Conservation (phyloP, 1,140 invertebrate genomes). For the Globodera rostochiensis region DNA sequence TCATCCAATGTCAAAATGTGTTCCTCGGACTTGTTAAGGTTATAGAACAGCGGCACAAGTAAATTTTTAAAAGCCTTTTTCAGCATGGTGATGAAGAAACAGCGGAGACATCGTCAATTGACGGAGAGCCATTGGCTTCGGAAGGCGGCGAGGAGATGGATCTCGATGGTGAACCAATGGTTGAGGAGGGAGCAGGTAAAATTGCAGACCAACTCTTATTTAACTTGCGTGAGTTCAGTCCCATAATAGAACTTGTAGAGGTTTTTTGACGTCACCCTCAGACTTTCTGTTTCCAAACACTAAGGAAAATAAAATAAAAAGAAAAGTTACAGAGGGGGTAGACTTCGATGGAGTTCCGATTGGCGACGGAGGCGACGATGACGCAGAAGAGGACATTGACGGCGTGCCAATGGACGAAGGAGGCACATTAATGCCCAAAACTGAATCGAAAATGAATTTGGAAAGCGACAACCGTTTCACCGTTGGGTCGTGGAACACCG, state of each 20-base stretch:
- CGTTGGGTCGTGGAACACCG: conserved; percentile 30
- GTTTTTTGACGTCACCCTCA: too few relatives aligned
- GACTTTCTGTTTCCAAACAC: background rate
- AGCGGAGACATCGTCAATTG: conserved; percentile 16
- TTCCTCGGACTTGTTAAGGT: conserved; percentile 76
- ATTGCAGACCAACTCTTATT: too few relatives aligned
- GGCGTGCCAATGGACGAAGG: conserved; percentile 52
- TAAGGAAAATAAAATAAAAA: background rate
- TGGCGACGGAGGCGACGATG: conserved; percentile 25
- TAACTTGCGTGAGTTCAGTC: too few relatives aligned
- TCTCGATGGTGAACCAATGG: conserved; percentile 39
- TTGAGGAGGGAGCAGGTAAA: background rate
- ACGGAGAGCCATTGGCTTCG: conserved; percentile 8
- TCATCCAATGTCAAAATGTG: conserved; percentile 84
- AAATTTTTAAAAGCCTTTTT: conserved; percentile 10
- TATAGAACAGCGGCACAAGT: background rate
- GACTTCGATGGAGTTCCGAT: conserved; percentile 55
- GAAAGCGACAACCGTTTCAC: conserved; percentile 27
- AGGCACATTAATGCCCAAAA: background rate
- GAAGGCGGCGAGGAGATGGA: conserved; percentile 24
- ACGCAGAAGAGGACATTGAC: conserved; percentile 53
- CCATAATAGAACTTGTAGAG: too few relatives aligned
- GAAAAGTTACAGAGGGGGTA: conserved; percentile 7
- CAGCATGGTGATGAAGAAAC: background rate
- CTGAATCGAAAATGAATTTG: background rate